Evolutionary conservation across 1,140 invertebrate genomes (phyloP).

Genomic region (Rhizoglyphus robini): DNA sequence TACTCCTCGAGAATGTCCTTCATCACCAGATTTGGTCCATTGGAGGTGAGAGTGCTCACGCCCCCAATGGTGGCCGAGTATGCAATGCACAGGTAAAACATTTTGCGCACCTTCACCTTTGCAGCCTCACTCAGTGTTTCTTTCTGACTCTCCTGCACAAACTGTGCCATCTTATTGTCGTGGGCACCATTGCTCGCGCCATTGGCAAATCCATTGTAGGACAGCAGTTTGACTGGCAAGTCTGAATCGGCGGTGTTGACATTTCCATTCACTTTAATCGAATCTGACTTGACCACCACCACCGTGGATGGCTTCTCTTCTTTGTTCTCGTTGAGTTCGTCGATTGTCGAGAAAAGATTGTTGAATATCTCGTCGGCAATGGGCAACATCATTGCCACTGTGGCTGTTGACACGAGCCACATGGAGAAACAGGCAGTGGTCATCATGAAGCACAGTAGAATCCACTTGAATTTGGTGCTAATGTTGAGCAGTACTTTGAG

Average conservation of each 20-base stretch:
- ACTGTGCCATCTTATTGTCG: not conserved
- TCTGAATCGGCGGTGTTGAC: conserved; percentile 2
- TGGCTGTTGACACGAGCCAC: conserved; percentile 70
- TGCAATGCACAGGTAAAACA: conserved; percentile 41
- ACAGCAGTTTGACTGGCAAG: not conserved
- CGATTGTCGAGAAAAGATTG: conserved; percentile 21
- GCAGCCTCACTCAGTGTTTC: not conserved
- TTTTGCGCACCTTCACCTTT: conserved; percentile 17
- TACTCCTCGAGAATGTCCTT: conserved; percentile 55
- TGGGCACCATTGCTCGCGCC: not conserved
- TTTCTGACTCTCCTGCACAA: not conserved
- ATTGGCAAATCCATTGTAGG: not conserved
- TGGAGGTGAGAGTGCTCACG: conserved; percentile 67
- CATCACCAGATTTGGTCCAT: conserved; percentile 71
- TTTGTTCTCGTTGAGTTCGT: conserved; percentile 12
- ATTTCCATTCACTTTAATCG: not conserved
- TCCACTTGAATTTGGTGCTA: conserved; percentile 28
- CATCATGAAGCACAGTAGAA: conserved; percentile 56
- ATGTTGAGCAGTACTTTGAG: conserved; percentile 41
- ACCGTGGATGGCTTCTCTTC: not conserved
- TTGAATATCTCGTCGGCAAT: conserved; percentile 53
- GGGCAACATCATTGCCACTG: conserved; percentile 69
- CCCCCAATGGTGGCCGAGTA: conserved; percentile 67
- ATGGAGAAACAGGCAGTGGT: conserved; percentile 65
- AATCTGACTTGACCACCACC: not conserved